Evolutionary conservation across 2,888 invertebrate genomes (phyloP).

Genomic region (Microctonus brassicae): DNA sequence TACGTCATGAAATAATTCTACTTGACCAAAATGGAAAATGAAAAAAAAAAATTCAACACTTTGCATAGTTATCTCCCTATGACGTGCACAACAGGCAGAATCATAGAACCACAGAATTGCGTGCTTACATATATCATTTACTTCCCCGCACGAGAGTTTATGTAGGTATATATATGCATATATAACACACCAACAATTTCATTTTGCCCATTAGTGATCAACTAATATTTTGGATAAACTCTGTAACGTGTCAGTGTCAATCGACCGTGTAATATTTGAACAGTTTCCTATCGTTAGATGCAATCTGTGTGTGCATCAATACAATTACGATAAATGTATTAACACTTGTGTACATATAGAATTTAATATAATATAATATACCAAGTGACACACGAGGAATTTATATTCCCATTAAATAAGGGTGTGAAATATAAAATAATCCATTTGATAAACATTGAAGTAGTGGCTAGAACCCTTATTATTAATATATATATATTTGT

Average conservation of each 20-base stretch:
- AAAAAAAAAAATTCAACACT: background rate
- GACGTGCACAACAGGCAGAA: background rate
- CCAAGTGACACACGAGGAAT: background rate
- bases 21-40: slow-evolving; percentile 3
- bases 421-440: slow-evolving; percentile 10
- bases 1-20: slow-evolving; percentile 1
- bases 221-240: slow-evolving; percentile 46
- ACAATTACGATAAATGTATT: background rate
- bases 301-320: slow-evolving; percentile 10
- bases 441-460: slow-evolving; percentile 21
- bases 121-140: background rate
- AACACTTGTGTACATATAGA: background rate
- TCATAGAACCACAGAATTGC: slow-evolving; percentile 12
- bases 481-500: background rate
- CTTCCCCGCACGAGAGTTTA: no score
- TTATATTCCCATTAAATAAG: background rate
- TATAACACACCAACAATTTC: slow-evolving; percentile 20
- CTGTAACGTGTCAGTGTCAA: slow-evolving; percentile 34
- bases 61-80: slow-evolving; percentile 18
- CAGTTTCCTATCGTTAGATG: slow-evolving; percentile 30
- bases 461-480: background rate
- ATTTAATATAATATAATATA: background rate
- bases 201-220: slow-evolving; percentile 28
- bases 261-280: slow-evolving; percentile 41
- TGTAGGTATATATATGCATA: background rate